These are phyloP conservation scores for Epizoanthus ramosus DNA, from an alignment of 92 coral and sea anemone species.

Conservation along the genomic window DNA sequence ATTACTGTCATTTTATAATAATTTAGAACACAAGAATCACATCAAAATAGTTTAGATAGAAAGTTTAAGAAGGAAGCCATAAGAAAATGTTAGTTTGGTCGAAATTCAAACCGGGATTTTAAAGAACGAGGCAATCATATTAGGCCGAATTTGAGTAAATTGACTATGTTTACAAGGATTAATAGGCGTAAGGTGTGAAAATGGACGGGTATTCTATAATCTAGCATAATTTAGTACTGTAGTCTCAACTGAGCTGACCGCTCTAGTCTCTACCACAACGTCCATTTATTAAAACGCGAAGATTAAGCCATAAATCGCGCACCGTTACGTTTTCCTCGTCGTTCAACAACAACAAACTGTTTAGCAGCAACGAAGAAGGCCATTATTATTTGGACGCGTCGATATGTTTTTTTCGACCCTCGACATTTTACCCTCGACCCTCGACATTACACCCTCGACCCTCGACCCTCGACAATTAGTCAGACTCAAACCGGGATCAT, in stretches of 20 bases:
- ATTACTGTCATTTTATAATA: constrained; percentile 24
- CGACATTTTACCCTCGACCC: no score
- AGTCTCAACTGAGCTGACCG: constrained; percentile 29
- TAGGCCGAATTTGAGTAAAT: constrained; percentile 27
- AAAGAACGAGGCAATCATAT: constrained; percentile 27
- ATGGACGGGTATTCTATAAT: constrained; percentile 27
- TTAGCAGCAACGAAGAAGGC: constrained; percentile 29
- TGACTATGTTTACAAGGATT: constrained; percentile 26
- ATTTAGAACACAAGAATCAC: constrained; percentile 26
- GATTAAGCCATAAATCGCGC: constrained; percentile 28
- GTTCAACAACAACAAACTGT: constrained; percentile 27
- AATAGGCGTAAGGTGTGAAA: constrained; percentile 27
- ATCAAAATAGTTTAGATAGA: constrained; percentile 24
- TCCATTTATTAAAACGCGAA: constrained; percentile 26
- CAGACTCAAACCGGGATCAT: constrained; percentile 29
- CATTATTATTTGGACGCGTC: constrained; percentile 27
- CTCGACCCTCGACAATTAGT: no score
- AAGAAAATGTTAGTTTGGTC: constrained; percentile 26
- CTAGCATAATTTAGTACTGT: constrained; percentile 26
- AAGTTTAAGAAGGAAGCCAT: constrained; percentile 27
- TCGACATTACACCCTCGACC: no score
- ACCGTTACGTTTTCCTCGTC: constrained; percentile 29
- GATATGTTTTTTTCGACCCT: constrained; percentile 6
- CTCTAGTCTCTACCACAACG: constrained; percentile 29
- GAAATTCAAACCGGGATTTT: constrained; percentile 27